Percentiles rank a stretch among this genome's conserved stretches.
These are phyloP conservation scores for Zeus faber DNA, from an alignment of 2,113 vertebrate species.

Conservation along the genomic window DNA sequence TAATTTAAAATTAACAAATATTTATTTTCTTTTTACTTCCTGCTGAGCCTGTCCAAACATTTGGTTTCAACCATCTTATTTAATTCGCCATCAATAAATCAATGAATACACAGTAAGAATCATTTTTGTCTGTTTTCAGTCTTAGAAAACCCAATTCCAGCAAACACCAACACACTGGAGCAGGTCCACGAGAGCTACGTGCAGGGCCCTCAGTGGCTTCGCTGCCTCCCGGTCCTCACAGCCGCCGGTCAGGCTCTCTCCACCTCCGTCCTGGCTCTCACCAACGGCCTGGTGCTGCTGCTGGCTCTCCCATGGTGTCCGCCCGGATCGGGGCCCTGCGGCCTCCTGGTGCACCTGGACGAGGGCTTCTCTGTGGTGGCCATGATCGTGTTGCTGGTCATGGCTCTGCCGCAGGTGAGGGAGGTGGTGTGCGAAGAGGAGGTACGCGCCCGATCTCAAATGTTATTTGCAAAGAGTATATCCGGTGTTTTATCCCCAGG, in stretches of 20 bases:
- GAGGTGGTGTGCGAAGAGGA: no score
- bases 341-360: slow-evolving; percentile 66
- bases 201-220: background rate
- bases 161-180: no score
- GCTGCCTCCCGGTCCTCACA: background rate
- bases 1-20: no score
- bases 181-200: no score
- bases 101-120: no score
- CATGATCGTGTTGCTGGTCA: slow-evolving; percentile 50
- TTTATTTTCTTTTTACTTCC: no score
- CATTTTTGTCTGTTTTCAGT: no score
- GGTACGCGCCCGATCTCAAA: no score
- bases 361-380: slow-evolving; percentile 62
- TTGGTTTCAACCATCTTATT: no score
- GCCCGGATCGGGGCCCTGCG: slow-evolving; percentile 38
- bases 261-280: slow-evolving; percentile 56
- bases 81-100: no score
- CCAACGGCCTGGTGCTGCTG: slow-evolving; percentile 58
- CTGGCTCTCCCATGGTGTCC: slow-evolving; percentile 29
- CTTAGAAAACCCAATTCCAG: no score
- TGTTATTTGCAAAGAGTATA: background rate
- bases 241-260: slow-evolving; percentile 42
- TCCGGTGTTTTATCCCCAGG: slow-evolving; percentile 28
- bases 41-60: no score
- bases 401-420: slow-evolving; percentile 51